Conservation (phyloP, 2,888 invertebrate genomes). For the Drosophila affinis region DNA sequence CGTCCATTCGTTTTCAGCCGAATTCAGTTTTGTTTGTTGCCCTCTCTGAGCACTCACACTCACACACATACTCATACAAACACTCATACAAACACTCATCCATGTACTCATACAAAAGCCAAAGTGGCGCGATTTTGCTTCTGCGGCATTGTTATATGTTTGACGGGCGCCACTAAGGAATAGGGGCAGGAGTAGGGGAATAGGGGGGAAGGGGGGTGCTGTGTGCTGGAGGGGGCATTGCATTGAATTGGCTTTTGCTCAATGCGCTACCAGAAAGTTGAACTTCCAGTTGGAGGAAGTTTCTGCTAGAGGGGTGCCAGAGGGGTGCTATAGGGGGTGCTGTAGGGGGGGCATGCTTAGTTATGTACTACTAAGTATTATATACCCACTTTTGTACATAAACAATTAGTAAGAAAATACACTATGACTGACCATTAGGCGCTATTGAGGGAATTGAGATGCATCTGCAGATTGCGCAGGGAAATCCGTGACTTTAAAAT, state of each 20-base stretch:
- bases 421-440: not conserved
- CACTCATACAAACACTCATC: constrained; percentile 19
- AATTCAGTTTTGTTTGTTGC: constrained; percentile 56
- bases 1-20: constrained; percentile 48
- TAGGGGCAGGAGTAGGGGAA: not conserved
- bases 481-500: not conserved
- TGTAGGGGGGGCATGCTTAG: not conserved
- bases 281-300: not conserved
- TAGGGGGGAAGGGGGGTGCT: not conserved
- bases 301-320: not conserved
- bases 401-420: not conserved
- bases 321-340: not conserved
- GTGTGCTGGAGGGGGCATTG: constrained; percentile 7
- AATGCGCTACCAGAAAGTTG: constrained; percentile 22
- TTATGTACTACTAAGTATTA: not conserved
- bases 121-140: constrained; percentile 58
- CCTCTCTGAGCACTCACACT: constrained; percentile 9
- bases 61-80: not conserved
- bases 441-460: not conserved
- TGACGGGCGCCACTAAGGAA: constrained; percentile 5
- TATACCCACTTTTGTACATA: not conserved
- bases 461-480: not conserved
- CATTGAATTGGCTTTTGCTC: constrained; percentile 27
- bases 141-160: constrained; percentile 48
- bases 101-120: constrained; percentile 37